A percentile compares a stretch with the other conserved stretches of the same genome.
Evolutionary conservation across 2,113 vertebrate species (phyloP).

Genomic region (Bolborhynchus lineola): DNA sequence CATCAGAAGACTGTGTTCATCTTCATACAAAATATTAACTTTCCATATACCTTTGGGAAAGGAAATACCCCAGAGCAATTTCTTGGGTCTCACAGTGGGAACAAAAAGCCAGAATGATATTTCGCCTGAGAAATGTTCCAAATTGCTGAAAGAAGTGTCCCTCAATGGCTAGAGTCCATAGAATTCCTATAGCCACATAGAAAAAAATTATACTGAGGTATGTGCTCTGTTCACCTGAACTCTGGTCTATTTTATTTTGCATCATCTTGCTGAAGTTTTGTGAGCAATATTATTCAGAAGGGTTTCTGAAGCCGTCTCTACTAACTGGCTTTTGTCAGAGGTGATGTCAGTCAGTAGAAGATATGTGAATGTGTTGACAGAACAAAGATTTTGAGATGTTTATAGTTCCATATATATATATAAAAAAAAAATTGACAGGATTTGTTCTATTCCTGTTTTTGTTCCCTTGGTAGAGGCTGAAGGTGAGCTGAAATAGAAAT

Average conservation of each 20-base stretch:
- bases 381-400: neutral
- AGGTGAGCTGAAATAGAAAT: neutral
- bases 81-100: neutral
- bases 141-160: neutral
- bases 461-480: neutral
- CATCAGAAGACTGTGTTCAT: neutral
- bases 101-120: neutral
- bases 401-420: neutral
- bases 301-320: neutral
- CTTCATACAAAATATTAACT: constrained; percentile 7
- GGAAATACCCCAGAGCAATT: neutral
- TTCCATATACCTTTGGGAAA: neutral
- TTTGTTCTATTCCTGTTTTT: neutral
- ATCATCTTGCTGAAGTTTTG: neutral
- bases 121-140: neutral
- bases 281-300: neutral
- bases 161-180: neutral
- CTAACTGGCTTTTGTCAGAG: neutral
- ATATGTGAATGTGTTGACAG: neutral
- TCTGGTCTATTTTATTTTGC: neutral
- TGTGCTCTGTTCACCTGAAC: neutral
- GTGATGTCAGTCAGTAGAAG: neutral
- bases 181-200: neutral
- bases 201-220: neutral
- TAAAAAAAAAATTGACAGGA: neutral